These are phyloP conservation scores for Cyclophora albipunctata DNA, from an alignment of 2,888 invertebrate genomes.

Conservation along the genomic window DNA sequence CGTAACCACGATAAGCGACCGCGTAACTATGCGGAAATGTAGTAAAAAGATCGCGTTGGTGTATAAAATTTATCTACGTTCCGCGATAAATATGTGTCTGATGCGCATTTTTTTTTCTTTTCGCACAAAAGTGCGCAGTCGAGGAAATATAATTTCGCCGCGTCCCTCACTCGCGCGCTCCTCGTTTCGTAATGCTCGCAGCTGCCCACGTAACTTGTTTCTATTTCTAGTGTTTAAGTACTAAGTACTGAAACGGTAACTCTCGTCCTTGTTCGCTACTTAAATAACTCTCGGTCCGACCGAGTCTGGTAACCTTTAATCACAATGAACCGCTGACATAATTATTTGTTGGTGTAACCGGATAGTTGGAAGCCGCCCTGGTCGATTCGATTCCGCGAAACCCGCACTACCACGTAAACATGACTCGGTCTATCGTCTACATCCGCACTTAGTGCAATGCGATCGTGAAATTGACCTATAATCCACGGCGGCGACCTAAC, in stretches of 20 bases:
- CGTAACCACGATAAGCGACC: constrained; percentile 51
- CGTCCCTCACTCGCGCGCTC: constrained; percentile 49
- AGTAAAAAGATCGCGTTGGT: constrained; percentile 62
- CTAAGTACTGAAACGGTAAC: constrained; percentile 45
- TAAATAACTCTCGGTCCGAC: constrained; percentile 26
- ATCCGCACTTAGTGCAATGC: constrained; percentile 50
- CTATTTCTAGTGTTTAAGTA: constrained; percentile 51
- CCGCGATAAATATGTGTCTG: constrained; percentile 52
- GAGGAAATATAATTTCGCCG: constrained; percentile 44
- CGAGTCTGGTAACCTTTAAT: constrained; percentile 45
- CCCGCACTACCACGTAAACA: constrained; percentile 46
- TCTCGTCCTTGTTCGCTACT: constrained; percentile 40
- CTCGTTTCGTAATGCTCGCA: constrained; percentile 46
- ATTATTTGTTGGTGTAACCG: constrained; percentile 62
- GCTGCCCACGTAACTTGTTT: constrained; percentile 62
- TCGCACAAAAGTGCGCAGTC: constrained; percentile 42
- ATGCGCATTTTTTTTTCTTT: constrained; percentile 49
- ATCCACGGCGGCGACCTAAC: constrained; percentile 22
- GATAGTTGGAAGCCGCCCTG: constrained; percentile 38
- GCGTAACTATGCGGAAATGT: constrained; percentile 68
- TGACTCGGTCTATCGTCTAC: constrained; percentile 40
- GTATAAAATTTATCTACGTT: constrained; percentile 63
- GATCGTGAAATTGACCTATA: constrained; percentile 41
- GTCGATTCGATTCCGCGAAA: constrained; percentile 54
- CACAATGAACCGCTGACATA: constrained; percentile 61